These are phyloP conservation scores for Himalopsyche kuldschensis DNA, from an alignment of 2,888 invertebrate genomes.

Conservation along the genomic window DNA sequence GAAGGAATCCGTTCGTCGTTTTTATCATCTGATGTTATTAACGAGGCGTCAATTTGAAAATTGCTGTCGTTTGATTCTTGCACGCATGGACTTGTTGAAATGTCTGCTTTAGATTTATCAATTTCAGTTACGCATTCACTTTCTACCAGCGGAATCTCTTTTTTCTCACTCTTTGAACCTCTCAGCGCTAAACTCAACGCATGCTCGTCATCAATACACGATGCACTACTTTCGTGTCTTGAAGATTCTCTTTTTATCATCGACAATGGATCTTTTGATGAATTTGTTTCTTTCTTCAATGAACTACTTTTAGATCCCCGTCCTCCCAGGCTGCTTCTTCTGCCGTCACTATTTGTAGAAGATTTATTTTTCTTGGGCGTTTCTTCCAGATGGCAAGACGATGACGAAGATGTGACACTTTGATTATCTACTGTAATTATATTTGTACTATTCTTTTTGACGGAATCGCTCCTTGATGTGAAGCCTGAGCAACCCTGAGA, in stretches of 20 bases:
- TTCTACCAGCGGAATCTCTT: background rate
- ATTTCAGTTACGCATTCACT: background rate
- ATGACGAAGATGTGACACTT: background rate
- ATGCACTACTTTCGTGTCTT: background rate
- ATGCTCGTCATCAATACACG: background rate
- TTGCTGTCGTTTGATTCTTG: background rate
- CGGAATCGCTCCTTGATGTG: constrained; percentile 33
- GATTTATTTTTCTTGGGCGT: background rate
- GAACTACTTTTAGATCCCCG: background rate
- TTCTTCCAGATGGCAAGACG: background rate
- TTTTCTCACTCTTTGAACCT: background rate
- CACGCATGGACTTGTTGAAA: background rate
- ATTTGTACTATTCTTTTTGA: constrained; percentile 17
- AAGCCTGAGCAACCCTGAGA: constrained; percentile 25
- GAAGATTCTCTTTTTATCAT: background rate
- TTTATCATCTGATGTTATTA: background rate
- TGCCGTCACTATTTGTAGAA: background rate
- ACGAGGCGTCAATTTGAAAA: background rate
- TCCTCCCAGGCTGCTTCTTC: background rate
- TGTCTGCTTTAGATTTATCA: background rate
- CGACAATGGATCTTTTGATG: background rate
- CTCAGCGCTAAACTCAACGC: background rate
- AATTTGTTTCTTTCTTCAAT: constrained; percentile 13
- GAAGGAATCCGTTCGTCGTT: background rate
- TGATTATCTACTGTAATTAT: background rate